These are phyloP conservation scores for Atlantisia rogersi DNA, from an alignment of 2,113 vertebrate genomes.

Conservation along the genomic window DNA sequence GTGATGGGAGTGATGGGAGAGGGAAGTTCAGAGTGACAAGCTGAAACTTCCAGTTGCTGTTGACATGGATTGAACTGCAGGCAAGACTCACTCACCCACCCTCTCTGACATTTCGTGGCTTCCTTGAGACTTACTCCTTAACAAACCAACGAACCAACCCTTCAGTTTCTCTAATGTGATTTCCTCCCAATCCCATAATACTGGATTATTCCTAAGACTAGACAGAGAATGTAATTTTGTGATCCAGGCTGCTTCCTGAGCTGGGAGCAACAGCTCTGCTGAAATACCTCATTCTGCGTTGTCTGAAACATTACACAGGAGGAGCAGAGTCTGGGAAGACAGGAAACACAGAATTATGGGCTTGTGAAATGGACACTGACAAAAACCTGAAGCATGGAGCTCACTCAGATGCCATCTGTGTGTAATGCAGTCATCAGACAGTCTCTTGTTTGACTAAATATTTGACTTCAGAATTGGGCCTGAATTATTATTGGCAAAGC, in stretches of 20 bases:
- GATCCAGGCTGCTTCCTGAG: background rate
- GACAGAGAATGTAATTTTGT: background rate
- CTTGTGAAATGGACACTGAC: slow-evolving; percentile 12
- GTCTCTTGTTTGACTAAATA: slow-evolving; percentile 60
- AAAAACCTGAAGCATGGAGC: background rate
- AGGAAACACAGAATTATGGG: background rate
- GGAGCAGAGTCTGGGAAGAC: background rate
- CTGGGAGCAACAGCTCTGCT: background rate
- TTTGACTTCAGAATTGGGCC: slow-evolving; percentile 47
- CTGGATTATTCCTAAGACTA: background rate
- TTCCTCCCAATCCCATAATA: slow-evolving; percentile 3
- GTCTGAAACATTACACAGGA: background rate
- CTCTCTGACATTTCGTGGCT: background rate
- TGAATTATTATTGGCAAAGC: slow-evolving; percentile 61
- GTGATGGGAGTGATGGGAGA: background rate
- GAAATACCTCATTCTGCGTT: background rate
- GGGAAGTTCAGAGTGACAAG: slow-evolving; percentile 1
- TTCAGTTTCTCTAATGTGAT: background rate
- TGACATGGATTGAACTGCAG: background rate
- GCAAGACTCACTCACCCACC: background rate
- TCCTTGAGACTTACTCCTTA: background rate
- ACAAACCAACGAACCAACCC: background rate
- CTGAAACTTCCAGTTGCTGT: background rate
- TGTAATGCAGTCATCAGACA: slow-evolving; percentile 56
- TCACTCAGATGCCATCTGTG: slow-evolving; percentile 18